Percentiles rank a stretch among this genome's conserved stretches.
Evolutionary conservation across 2,888 invertebrate genomes (phyloP).

Genomic region (Camptogramma bilineatum): DNA sequence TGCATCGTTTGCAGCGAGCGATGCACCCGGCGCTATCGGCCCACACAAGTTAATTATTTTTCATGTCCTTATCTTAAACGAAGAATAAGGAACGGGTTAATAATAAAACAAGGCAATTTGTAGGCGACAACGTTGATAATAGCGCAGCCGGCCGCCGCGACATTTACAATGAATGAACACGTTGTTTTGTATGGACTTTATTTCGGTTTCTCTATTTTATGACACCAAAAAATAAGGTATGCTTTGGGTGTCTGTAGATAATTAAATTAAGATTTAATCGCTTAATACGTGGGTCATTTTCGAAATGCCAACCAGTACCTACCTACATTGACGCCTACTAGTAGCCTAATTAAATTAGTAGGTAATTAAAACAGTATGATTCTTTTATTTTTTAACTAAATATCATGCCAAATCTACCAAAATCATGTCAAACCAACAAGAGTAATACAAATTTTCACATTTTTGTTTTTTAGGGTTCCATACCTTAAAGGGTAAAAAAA

Average conservation of each 20-base stretch:
- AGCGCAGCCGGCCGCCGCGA: slow-evolving; percentile 38
- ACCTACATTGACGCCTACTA: not conserved
- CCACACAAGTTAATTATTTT: slow-evolving; percentile 75
- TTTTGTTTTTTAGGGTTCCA: no score
- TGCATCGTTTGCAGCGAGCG: slow-evolving; percentile 75
- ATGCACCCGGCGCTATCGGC: slow-evolving; percentile 75
- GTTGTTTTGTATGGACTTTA: slow-evolving; percentile 42
- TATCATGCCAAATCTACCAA: not conserved
- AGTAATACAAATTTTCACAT: no score
- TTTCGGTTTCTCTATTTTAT: slow-evolving; percentile 28
- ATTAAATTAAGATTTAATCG: not conserved
- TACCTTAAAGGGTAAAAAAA: no score
- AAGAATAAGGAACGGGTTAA: slow-evolving; percentile 59
- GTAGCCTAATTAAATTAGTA: not conserved
- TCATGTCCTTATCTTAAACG: slow-evolving; percentile 63
- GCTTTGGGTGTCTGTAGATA: not conserved
- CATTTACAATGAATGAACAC: slow-evolving; percentile 41
- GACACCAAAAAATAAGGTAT: not conserved
- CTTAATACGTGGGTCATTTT: slow-evolving; percentile 3
- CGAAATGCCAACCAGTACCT: slow-evolving; percentile 10
- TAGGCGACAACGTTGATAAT: slow-evolving; percentile 41
- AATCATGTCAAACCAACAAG: no score
- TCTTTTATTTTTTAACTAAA: not conserved
- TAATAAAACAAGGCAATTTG: slow-evolving; percentile 48
- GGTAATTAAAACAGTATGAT: not conserved